Percentiles rank a stretch among this genome's conserved stretches.
Conservation (phyloP, 1,140 invertebrate genomes). For the Heliconius hewitsoni region DNA sequence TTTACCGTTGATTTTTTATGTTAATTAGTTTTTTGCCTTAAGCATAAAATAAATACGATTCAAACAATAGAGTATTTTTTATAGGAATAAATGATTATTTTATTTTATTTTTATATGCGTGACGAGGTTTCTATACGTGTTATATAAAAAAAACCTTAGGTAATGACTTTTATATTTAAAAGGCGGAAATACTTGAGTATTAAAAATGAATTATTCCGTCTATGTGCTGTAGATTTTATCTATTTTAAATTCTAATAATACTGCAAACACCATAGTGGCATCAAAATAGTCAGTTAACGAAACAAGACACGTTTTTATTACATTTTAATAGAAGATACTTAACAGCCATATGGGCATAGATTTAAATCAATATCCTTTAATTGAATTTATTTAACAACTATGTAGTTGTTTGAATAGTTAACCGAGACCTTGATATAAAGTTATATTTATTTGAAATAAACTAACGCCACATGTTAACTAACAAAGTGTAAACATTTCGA, state of each 20-base stretch:
- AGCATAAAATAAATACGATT: background rate
- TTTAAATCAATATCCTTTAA: constrained; percentile 1
- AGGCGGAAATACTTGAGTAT: background rate
- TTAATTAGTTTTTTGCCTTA: background rate
- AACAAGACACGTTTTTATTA: background rate
- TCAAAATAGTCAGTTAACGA: background rate
- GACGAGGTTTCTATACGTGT: background rate
- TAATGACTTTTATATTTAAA: background rate
- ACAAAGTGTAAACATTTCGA: constrained; percentile 15
- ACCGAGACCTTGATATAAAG: constrained; percentile 6
- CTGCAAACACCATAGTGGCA: background rate
- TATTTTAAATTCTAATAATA: constrained; percentile 9
- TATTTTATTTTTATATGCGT: background rate
- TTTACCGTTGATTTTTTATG: background rate
- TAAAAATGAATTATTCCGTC: background rate
- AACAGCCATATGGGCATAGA: background rate
- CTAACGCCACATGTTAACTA: background rate
- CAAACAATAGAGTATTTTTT: no score
- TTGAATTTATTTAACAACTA: background rate
- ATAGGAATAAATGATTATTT: no score
- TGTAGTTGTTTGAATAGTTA: background rate
- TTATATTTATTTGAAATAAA: constrained; percentile 4
- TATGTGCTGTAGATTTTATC: constrained; percentile 3
- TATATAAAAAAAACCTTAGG: background rate
- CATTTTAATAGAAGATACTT: background rate